Evolutionary conservation across 2,113 vertebrate genomes (phyloP).

Genomic region (Cyphomyrus discorhynchus): DNA sequence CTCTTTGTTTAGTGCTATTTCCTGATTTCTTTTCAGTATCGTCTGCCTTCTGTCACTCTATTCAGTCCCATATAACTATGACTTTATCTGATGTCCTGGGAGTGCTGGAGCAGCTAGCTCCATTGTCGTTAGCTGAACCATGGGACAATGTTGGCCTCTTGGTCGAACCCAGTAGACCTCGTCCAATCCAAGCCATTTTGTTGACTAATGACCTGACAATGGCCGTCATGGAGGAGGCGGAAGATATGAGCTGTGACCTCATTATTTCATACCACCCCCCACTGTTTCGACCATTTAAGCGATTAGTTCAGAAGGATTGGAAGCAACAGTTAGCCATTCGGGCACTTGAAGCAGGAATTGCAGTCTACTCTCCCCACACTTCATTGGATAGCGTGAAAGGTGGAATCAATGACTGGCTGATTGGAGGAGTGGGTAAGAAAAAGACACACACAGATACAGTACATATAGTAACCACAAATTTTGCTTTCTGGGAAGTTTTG

Average conservation of each 20-base stretch:
- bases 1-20: not conserved
- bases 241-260: conserved; percentile 66
- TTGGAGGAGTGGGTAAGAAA: conserved; percentile 61
- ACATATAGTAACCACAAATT: not conserved
- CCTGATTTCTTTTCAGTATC: not conserved
- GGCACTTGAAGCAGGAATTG: conserved; percentile 78
- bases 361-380: conserved; percentile 86
- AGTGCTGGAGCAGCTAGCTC: conserved; percentile 72
- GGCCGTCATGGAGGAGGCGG: conserved; percentile 81
- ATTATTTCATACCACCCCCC: conserved; percentile 90
- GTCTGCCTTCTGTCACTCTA: not conserved
- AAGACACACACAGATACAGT: not conserved
- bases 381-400: conserved; percentile 74
- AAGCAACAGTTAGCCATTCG: conserved; percentile 78
- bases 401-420: conserved; percentile 85
- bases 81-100: conserved; percentile 67
- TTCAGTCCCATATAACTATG: conserved; percentile 52
- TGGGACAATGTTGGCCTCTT: conserved; percentile 95
- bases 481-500: not conserved
- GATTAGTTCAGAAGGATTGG: conserved; percentile 76
- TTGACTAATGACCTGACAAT: conserved; percentile 85
- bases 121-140: conserved; percentile 77
- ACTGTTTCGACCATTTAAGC: conserved; percentile 75
- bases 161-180: conserved; percentile 78
- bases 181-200: conserved; percentile 68